Evolutionary conservation across 2,888 invertebrate species (phyloP), one percentile per base, ranked within the genome.

Genomic region (Cybosia mesomella): DNA sequence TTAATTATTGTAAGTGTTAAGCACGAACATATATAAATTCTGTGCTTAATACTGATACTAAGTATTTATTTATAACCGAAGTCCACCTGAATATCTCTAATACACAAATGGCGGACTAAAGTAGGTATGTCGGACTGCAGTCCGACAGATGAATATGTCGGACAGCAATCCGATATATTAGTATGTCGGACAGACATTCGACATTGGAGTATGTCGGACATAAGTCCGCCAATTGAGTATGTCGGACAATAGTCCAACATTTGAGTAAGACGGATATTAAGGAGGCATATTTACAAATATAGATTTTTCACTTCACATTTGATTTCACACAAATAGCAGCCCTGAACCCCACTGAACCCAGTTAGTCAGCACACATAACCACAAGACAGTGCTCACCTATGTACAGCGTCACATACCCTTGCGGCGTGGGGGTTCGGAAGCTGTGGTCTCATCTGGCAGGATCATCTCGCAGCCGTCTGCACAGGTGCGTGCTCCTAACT

Each of bases 401-500:
- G 67, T 71, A 78, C 77, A 77, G 58, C 71, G 58, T 86, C 84
- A 89, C 87, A 86, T 90, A 93, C 94, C 94, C 91, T 94, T 94
- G 71, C 91, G 83, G 39, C 91, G 83, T 58, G 89, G 87, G 73
- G 66, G 80, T 64, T 78, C 83, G 70, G 76, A 74, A 59, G 77
- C 67, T 61, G 77, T 72, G 57, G 77, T 70, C 64, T 91, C 92
- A 1, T 83, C 85, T 0, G 77, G 76, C 1, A 70, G 71, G 1
- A 81, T 28, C 54, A 84, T 89, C 73, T 95, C 95, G 79, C 94
- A 94, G 62, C 95, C 94, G 68, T 95, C 95, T 0, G 95, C 94
- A 1, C 91, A 82, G 5, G 94, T 95, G 2, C 94, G 85, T 1
- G 92, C 88, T 34, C 93, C 95, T 7, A 94, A 83, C 59, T 89